These are phyloP conservation scores for Lasioglossum oenotherae DNA, from an alignment of 2,888 invertebrate genomes.

Conservation along the genomic window DNA sequence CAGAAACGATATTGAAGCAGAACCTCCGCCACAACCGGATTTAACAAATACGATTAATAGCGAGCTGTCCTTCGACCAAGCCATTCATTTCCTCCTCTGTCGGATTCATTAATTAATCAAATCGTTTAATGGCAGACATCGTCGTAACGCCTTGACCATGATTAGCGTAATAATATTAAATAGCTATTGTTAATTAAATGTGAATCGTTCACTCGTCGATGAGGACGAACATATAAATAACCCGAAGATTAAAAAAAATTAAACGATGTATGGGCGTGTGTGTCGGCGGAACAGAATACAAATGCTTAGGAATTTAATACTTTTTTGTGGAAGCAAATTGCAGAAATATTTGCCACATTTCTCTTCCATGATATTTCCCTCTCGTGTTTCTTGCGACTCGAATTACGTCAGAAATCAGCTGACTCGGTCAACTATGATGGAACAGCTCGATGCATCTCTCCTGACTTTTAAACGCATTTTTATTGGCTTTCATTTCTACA, in stretches of 20 bases:
- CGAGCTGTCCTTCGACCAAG: constrained; percentile 10
- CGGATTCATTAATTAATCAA: constrained; percentile 12
- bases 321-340: not conserved
- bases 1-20: not conserved
- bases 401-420: not conserved
- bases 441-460: not conserved
- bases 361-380: not conserved
- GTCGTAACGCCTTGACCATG: not conserved
- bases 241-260: not conserved
- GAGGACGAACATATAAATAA: not conserved
- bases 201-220: not conserved
- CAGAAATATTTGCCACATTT: not conserved
- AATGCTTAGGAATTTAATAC: constrained; percentile 21
- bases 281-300: not conserved
- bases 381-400: not conserved
- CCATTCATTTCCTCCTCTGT: constrained; percentile 1
- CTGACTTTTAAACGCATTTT: not conserved
- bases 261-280: not conserved
- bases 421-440: not conserved
- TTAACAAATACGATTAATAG: constrained; percentile 29
- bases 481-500: not conserved
- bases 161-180: not conserved
- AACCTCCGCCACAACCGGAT: not conserved
- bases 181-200: not conserved
- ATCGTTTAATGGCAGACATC: not conserved